Base-by-base conservation (phyloP, 2,113 vertebrate species). In the Triplophysa siluroides region DNA sequence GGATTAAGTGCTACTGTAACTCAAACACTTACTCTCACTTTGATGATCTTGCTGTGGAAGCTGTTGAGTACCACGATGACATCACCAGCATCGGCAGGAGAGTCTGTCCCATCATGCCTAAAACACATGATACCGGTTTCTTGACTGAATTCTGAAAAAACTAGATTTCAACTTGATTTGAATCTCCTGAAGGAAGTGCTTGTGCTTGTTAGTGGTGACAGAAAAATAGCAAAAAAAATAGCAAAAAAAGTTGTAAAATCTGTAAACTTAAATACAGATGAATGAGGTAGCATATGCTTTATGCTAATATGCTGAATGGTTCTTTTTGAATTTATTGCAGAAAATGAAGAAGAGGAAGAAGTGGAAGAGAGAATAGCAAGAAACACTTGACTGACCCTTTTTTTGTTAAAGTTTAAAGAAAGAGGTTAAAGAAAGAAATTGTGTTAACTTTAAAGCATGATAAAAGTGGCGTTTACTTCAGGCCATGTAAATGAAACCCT, bases 41-140 rank as follows among this genome's bases (percentile, higher is more conserved):
- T 95, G 90, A 99, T 93, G 84, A 96, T 97, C 90, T 97, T 99
- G 92, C 95, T 96, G 89, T 94, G 95, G 90, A 99, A 99, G 86
- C 91, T 97, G 88, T 94, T 95, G 80, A 98, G 87, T 26, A 96
- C 89, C n/a, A 98, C 95, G 8, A 90, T 82, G 74, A 98, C 89
- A 23, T 97, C 91, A 54, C 86, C 89, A 7, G 87, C 77, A 52
- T 93, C 92, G 47, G 87, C 86, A 16, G 91, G 88, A 56, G 96
- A 98, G 88, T 99, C 96, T 4, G 96, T 93, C 81, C 95, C 97
- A 91, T 96, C 94, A 24, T 96, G 96, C 63, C 97, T 99, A 58
- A 21, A 78, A 70, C 79, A 73, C 78, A 84, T 10, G 74, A 23
- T 43, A 47, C 13, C 38, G 38, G 41, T 43, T 43, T 10, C 41